Conservation (phyloP, 2,888 invertebrate species). For the Lithosia quadra region DNA sequence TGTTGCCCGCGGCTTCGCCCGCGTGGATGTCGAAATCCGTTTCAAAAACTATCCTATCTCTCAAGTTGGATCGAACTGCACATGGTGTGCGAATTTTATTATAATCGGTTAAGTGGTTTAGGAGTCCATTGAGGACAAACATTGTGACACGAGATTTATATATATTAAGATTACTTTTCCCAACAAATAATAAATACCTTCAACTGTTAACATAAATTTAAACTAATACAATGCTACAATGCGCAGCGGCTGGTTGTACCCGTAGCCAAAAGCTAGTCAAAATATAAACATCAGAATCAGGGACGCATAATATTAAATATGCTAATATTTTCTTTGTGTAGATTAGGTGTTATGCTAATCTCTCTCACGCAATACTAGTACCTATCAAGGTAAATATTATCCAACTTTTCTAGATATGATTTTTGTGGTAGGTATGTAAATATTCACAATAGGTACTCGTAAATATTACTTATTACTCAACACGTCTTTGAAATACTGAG, state of each 20-base stretch:
- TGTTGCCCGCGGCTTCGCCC: too few relatives aligned
- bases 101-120: too few relatives aligned
- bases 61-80: too few relatives aligned
- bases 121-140: too few relatives aligned
- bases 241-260: neutral
- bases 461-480: slow-evolving; percentile 31
- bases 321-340: neutral
- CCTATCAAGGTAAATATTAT: slow-evolving; percentile 20
- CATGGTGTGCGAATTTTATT: too few relatives aligned
- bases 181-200: neutral
- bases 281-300: slow-evolving; percentile 9
- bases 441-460: slow-evolving; percentile 28
- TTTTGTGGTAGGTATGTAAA: slow-evolving; percentile 21
- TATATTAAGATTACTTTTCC: neutral
- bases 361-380: slow-evolving; percentile 23
- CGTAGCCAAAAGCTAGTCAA: slow-evolving; percentile 3
- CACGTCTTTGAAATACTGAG: slow-evolving; percentile 30
- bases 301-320: slow-evolving; percentile 2
- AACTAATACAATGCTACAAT: neutral
- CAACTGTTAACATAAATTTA: neutral
- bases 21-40: too few relatives aligned
- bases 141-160: too few relatives aligned
- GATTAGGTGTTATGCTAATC: slow-evolving; percentile 24
- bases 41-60: too few relatives aligned
- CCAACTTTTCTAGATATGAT: slow-evolving; percentile 23